Evolutionary conservation across 2,888 invertebrate genomes (phyloP), one percentile per base, ranked within the genome.

Genomic region (Pollenia angustigena): DNA sequence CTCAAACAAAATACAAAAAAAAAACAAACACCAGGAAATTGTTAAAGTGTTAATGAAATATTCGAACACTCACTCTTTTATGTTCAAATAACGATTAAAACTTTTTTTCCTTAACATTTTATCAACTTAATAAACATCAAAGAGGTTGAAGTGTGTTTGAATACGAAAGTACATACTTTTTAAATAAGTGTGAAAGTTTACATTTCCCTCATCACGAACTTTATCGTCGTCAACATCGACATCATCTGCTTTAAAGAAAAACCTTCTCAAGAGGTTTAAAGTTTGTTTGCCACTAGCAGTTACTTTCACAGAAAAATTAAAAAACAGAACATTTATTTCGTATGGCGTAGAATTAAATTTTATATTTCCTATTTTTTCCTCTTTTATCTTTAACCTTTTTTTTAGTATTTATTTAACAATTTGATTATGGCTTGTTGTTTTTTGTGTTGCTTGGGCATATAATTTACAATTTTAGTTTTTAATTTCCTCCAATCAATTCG

Each of bases 11-110:
- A 11, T 14, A 56, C 10, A 23, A 56, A 23, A 23, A 56, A 23
- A 56, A 54, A 50, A 68, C 18, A 76, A 69, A 44, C 50, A 78
- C n/a, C 14, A 46, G 68, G 56, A 86, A 87, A 62, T 81, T 84
- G 76, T 83, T 81, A 86, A 76, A 83, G 76, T 86, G 87, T 81
- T 87, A 87, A 87, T 84, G 56, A 84, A 83, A 83, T 87, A 68
- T 81, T 81, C 44, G 44, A 62, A 74, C 60, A 74, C 44, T 72
- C 18, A 23, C 18, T 16, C 48, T 58, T 72, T 32, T 18, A 62
- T 60, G 44, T 72, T 60, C 7, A 46, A 58, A 83, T 18, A 76
- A 83, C 66, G 78, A 81, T 81, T 86, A 81, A 83, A 83, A 68
- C 58, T 56, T 60, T 79, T 52, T 83, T 69, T 74, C 60, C 42